Base-by-base conservation (phyloP, 1,140 invertebrate species). In the Calycopis cecrops region DNA sequence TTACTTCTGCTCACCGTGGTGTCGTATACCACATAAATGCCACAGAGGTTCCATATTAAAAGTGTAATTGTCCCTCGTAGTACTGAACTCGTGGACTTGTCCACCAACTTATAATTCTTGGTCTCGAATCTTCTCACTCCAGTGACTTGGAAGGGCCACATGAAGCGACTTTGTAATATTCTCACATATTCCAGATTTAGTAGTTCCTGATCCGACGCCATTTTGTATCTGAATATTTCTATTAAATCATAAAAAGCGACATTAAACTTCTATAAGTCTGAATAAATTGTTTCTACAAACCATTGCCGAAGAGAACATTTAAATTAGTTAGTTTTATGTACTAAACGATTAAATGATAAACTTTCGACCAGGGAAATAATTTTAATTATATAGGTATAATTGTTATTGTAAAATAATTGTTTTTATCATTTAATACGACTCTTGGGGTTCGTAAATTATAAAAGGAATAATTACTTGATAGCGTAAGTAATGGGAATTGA, bases 11-110 rank as follows among this genome's bases (percentile, higher is more conserved):
- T 55, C 4, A 49, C 52, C 6, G 51, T 50, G 9, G 59, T 21
- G 6, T 34, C 49, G 47, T 57, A 67, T 12, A 66, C n/a, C 3
- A 70, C 6, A 10, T 57, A 62, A 12, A 7, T 21, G 21, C 48
- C 53, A 17, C 52, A 54, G 0, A 56, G 11, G 42, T 67, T 56
- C 9, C 55, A 53, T 8, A 55, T 35, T 14, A 63, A 33, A 35
- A 67, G 14, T 11, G 65, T 16, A 18, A 60, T 35, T 17, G 59
- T 28, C n/a, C 55, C 49, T 12, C 48, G 55, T 38, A 57, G 16
- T 3, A 57, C 17, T 1, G 55, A 50, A 10, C 35, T 51, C 8
- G 12, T 9, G 6, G 18, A 44, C 33, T 57, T 44, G 12, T 44
- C 40, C 1, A 44, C 40, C 10, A 44, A 44, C 9, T 44, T 44